phyloP scores from a whole-genome alignment of 1,140 invertebrate genomes.

The Hydropsyche tenuis region DNA sequence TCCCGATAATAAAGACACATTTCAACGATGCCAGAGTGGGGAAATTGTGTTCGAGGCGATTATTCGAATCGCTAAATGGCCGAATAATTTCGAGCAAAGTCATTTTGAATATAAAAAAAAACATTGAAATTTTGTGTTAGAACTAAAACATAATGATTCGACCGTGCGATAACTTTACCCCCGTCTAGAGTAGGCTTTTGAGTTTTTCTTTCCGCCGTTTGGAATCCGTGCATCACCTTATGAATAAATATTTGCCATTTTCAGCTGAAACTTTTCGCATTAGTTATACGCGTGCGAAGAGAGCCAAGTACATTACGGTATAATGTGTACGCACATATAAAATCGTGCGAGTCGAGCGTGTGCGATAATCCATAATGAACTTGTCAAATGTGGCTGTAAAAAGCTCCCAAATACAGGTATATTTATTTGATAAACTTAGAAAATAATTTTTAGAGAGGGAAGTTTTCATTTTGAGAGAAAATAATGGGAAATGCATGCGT shows the following conservation, averaged over 20 bases:
- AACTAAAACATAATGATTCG: background rate
- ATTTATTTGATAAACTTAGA: too few relatives aligned
- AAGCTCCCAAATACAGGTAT: too few relatives aligned
- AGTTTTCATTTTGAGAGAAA: too few relatives aligned
- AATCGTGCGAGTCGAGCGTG: background rate
- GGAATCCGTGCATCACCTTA: slow-evolving; percentile 27
- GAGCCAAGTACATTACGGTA: too few relatives aligned
- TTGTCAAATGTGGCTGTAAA: slow-evolving; percentile 4
- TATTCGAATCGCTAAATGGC: background rate
- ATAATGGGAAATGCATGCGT: too few relatives aligned
- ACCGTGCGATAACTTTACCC: too few relatives aligned
- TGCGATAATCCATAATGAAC: slow-evolving; percentile 21
- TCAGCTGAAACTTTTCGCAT: slow-evolving; percentile 27
- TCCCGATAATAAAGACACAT: too few relatives aligned
- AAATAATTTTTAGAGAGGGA: too few relatives aligned
- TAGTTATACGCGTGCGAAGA: slow-evolving; percentile 12
- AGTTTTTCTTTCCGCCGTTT: too few relatives aligned
- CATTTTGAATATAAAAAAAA: background rate
- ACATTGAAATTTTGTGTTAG: background rate
- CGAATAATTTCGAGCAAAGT: background rate
- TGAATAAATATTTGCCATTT: slow-evolving; percentile 36
- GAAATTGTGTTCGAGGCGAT: too few relatives aligned
- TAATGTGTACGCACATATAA: background rate
- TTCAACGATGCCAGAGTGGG: too few relatives aligned
- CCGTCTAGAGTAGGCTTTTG: background rate